These are phyloP conservation scores for Athalia cordata DNA, from an alignment of 2,888 invertebrate species.

Conservation along the genomic window DNA sequence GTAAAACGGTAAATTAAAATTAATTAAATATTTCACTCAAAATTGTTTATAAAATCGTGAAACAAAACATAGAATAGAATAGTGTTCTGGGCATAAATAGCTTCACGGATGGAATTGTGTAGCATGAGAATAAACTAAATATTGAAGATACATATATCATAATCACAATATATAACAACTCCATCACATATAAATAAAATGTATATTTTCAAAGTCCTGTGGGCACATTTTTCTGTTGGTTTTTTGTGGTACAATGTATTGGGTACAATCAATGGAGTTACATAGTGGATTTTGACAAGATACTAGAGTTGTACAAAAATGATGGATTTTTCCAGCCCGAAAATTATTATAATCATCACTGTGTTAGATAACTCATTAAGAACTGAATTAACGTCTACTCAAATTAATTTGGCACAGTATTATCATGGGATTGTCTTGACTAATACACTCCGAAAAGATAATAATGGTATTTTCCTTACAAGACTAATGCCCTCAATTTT, in stretches of 20 bases:
- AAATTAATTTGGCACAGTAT: constrained; percentile 45
- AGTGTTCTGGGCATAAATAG: not conserved
- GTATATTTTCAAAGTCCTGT: constrained; percentile 46
- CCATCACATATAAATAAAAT: constrained; percentile 57
- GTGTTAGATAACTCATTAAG: constrained; percentile 1
- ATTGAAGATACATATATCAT: constrained; percentile 47
- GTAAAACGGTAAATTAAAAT: not conserved
- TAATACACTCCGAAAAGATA: constrained; percentile 17
- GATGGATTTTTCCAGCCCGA: not conserved
- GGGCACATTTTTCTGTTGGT: constrained; percentile 23
- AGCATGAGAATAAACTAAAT: constrained; percentile 53
- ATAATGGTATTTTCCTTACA: constrained; percentile 17
- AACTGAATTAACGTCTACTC: constrained; percentile 32
- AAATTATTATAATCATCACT: constrained; percentile 2
- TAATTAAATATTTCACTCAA: not conserved
- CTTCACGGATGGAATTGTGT: constrained; percentile 39
- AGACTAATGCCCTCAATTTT: not conserved
- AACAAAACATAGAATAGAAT: not conserved
- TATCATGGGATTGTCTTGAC: constrained; percentile 26
- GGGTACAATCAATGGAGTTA: constrained; percentile 13
- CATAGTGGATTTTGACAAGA: constrained; percentile 6
- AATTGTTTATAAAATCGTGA: not conserved
- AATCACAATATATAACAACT: constrained; percentile 57
- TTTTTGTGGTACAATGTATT: not conserved
- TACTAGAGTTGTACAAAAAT: not conserved